phyloP scores from a whole-genome alignment of 2,888 invertebrate genomes.

The Pedicia rivosa region DNA sequence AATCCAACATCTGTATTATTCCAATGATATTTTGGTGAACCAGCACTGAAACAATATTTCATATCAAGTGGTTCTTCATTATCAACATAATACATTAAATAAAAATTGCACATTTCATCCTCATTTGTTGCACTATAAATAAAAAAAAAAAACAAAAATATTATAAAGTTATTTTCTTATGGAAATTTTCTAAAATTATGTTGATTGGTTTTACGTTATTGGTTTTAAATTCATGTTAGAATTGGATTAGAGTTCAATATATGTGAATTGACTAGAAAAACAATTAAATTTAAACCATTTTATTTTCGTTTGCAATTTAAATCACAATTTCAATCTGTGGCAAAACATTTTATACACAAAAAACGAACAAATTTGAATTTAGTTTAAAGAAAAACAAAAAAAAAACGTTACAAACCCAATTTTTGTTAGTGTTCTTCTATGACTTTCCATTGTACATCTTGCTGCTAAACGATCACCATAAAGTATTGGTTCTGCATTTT shows the following conservation, averaged over 20 bases:
- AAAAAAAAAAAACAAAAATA: slow-evolving; percentile 3
- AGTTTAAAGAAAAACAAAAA: background rate
- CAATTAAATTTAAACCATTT: no score
- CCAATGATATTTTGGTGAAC: slow-evolving; percentile 82
- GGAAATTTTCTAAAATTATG: no score
- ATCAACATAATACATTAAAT: slow-evolving; percentile 84
- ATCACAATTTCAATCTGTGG: no score
- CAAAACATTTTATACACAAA: no score
- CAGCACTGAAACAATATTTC: slow-evolving; percentile 70
- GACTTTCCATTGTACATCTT: slow-evolving; percentile 81
- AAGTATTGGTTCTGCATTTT: slow-evolving; percentile 41
- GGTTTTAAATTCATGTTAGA: no score
- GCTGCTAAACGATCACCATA: slow-evolving; percentile 69
- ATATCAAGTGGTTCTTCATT: slow-evolving; percentile 52
- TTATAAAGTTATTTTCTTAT: background rate
- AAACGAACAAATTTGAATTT: background rate
- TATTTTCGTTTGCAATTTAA: no score
- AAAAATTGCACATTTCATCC: slow-evolving; percentile 94
- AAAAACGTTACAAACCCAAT: slow-evolving; percentile 48
- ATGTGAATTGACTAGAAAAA: no score
- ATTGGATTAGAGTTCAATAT: no score
- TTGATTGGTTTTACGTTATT: no score
- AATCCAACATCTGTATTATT: slow-evolving; percentile 41
- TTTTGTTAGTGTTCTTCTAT: slow-evolving; percentile 40
- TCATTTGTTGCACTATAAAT: slow-evolving; percentile 54